Base-by-base conservation (phyloP, 2,888 invertebrate species). In the Eupithecia inturbata region DNA sequence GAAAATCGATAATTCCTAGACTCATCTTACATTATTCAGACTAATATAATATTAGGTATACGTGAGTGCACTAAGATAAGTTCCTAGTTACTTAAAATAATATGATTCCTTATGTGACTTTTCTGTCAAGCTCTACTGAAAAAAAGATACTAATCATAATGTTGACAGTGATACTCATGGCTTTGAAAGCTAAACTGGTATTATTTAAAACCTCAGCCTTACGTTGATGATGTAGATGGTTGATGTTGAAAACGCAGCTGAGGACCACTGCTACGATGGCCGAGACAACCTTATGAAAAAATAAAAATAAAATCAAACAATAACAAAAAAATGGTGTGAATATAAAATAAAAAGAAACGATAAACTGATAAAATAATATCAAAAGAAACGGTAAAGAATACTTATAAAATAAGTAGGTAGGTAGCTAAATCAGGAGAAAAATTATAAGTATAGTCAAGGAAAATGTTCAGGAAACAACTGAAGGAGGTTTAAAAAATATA, bases 121-220 rank as follows among this genome's bases (percentile, higher is more conserved):
- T 81, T 41, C 79, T 79, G 77, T 92, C 95, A 84, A 95, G 91
- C 84, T 96, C 86, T 78, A 91, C 88, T 5, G 93, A 91, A 82
- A 88, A 96, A 87, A 96, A 96, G 70, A 95, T 92, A 78, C 95
- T 95, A 80, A 96, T 96, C 28, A 96, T 82, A 67, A 96, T 88
- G 84, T 96, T 96, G 16, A 96, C 87, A 16, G 95, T 92, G 76
- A 96, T 95, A 76, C 96, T 94, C 10, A 96, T 74, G 41, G 95
- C 88, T 90, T 96, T 96, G 77, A 96, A 89, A 33, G 93, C 88
- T 68, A 96, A 88, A 78, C 95, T 95, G 19, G 95, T 86, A 82
- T 96, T 96, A 86, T 96, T 96, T 76, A 96, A 90, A 70, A 94
- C 86, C 80, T 96, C 95, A 0, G 96, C 96, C 77, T 90, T 93